Evolutionary conservation across 2,888 invertebrate genomes (phyloP).

Genomic region (Deroplatys truncata): DNA sequence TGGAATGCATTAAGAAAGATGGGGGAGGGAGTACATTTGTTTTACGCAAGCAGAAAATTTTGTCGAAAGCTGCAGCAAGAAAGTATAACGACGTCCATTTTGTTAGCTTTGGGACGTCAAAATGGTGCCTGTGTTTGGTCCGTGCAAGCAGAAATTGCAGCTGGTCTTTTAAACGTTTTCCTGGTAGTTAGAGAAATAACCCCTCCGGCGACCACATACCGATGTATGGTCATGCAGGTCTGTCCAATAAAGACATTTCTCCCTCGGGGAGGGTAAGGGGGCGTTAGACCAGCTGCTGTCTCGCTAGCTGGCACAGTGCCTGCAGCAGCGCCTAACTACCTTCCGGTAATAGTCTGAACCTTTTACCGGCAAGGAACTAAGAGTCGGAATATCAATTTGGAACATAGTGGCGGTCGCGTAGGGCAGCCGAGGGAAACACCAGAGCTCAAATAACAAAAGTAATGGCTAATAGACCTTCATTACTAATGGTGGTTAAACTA

Average conservation of each 20-base stretch:
- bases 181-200: background rate
- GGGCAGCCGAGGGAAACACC: background rate
- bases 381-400: background rate
- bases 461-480: background rate
- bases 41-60: background rate
- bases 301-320: background rate
- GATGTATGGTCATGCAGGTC: background rate
- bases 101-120: background rate
- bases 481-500: background rate
- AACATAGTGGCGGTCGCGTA: background rate
- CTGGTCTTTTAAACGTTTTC: background rate
- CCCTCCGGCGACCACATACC: background rate
- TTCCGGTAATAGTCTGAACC: background rate
- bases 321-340: background rate
- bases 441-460: background rate
- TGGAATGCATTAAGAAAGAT: background rate
- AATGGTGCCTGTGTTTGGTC: background rate
- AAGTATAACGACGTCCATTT: background rate
- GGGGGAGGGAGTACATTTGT: background rate
- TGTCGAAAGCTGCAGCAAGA: background rate
- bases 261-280: background rate
- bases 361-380: background rate
- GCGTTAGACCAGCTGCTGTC: background rate
- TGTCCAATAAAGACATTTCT: background rate
- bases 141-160: background rate